Evolutionary conservation across 2,797 vertebrate genomes (phyloP).

Genomic region (Potorous gilbertii): DNA sequence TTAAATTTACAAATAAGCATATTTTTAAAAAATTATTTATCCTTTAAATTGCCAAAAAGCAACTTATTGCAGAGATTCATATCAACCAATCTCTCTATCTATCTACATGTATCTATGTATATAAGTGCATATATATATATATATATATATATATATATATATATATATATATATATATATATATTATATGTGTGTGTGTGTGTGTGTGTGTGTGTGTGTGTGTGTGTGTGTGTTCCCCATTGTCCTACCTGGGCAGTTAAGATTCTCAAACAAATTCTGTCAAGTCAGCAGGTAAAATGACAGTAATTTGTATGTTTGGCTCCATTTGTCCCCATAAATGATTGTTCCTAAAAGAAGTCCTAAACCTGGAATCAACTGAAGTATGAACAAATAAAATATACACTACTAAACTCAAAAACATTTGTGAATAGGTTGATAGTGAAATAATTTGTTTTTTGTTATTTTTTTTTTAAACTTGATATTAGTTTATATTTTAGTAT

Average conservation of each 20-base stretch:
- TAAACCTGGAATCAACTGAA: constrained; percentile 73
- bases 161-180: too few relatives aligned
- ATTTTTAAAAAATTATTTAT: too few relatives aligned
- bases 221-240: not conserved
- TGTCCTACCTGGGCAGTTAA: constrained; percentile 54
- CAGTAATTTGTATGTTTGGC: constrained; percentile 75
- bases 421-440: constrained; percentile 56
- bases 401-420: constrained; percentile 74
- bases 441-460: constrained; percentile 64
- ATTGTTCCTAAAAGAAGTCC: constrained; percentile 60
- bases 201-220: too few relatives aligned
- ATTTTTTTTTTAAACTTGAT: constrained; percentile 63
- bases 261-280: constrained; percentile 54
- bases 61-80: constrained; percentile 51
- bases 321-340: constrained; percentile 62
- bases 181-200: too few relatives aligned
- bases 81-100: too few relatives aligned
- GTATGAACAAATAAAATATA: constrained; percentile 76
- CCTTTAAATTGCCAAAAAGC: not conserved
- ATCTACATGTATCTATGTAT: too few relatives aligned
- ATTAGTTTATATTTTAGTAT: constrained; percentile 35
- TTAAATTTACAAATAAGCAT: too few relatives aligned
- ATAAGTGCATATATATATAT: too few relatives aligned
- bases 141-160: too few relatives aligned
- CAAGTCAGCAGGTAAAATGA: constrained; percentile 72